Percentiles rank a stretch among this genome's conserved stretches.
phyloP scores from a whole-genome alignment of 2,113 vertebrate genomes.

The Aegithalos caudatus region DNA sequence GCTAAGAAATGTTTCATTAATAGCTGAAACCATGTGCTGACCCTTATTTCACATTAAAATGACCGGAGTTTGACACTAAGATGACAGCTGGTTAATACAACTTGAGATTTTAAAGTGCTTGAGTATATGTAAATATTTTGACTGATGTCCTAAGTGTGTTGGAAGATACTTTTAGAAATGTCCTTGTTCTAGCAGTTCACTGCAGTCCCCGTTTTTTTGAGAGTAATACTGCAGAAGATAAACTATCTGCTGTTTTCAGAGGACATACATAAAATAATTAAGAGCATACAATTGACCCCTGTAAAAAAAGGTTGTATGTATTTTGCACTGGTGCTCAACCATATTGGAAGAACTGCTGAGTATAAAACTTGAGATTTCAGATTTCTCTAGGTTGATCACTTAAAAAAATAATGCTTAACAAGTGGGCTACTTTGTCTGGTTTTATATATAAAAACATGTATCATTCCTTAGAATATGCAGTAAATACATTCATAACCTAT shows the following conservation, averaged over 20 bases:
- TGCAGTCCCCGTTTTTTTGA: constrained; percentile 4
- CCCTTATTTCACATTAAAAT: constrained; percentile 78
- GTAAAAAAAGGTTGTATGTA: not conserved
- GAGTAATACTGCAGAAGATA: constrained; percentile 24
- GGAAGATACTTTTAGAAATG: constrained; percentile 66
- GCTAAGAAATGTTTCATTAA: constrained; percentile 48
- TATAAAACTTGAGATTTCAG: not conserved
- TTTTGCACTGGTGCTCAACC: not conserved
- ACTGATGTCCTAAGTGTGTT: constrained; percentile 67
- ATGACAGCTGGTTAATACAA: constrained; percentile 79
- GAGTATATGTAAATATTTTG: constrained; percentile 81
- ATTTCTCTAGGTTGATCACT: not conserved
- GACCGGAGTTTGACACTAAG: constrained; percentile 77
- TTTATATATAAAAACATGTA: not conserved
- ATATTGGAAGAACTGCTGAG: not conserved
- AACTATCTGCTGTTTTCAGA: constrained; percentile 49
- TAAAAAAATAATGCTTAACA: not conserved
- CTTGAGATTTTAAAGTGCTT: constrained; percentile 77
- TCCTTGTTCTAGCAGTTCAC: constrained; percentile 55
- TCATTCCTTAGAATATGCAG: not conserved
- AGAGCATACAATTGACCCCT: constrained; percentile 9
- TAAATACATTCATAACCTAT: not conserved
- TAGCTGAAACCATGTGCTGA: constrained; percentile 65
- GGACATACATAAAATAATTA: constrained; percentile 48
- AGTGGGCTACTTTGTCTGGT: not conserved